A percentile compares a stretch with the other conserved stretches of the same genome.
These are phyloP conservation scores for Steinernema khuongi DNA, from an alignment of 1,140 invertebrate genomes.

Conservation along the genomic window DNA sequence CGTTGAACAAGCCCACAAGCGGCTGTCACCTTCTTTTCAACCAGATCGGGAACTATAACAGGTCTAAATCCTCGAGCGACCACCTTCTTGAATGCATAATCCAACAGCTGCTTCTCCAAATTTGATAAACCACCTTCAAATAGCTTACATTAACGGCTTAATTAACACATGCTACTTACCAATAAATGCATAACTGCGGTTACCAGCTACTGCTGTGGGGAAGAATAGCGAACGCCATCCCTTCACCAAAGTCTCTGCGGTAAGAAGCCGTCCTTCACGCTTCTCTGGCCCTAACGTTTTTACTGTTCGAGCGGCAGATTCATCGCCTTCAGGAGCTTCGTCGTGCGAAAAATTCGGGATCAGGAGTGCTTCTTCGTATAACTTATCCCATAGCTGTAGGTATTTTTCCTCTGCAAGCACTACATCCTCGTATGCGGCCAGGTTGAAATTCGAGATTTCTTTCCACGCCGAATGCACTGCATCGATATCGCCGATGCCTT, in stretches of 20 bases:
- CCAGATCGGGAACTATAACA: slow-evolving; percentile 44
- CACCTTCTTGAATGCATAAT: slow-evolving; percentile 38
- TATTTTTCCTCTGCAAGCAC: slow-evolving; percentile 27
- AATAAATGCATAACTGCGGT: slow-evolving; percentile 47
- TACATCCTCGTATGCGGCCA: slow-evolving; percentile 19
- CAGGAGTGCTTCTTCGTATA: slow-evolving; percentile 48
- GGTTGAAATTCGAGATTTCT: slow-evolving; percentile 32
- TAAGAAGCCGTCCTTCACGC: slow-evolving; percentile 35
- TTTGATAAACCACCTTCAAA: slow-evolving; percentile 49
- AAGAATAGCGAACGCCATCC: slow-evolving; percentile 45
- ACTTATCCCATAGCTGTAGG: slow-evolving; percentile 38
- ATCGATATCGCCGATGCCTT: slow-evolving; percentile 60
- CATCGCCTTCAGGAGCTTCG: slow-evolving; percentile 43
- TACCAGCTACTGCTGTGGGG: slow-evolving; percentile 42
- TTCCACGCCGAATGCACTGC: slow-evolving; percentile 50
- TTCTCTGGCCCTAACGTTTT: not conserved
- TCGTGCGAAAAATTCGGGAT: slow-evolving; percentile 59
- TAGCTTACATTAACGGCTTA: no score
- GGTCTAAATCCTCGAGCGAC: slow-evolving; percentile 37
- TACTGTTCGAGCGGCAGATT: slow-evolving; percentile 5
- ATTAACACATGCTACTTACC: no score
- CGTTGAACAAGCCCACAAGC: slow-evolving; percentile 46
- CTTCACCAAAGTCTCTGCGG: slow-evolving; percentile 46
- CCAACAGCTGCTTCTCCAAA: slow-evolving; percentile 45
- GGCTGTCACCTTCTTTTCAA: slow-evolving; percentile 37